Base-by-base conservation (phyloP, 2,797 vertebrate species). In the Cryptoblepharus egeriae region DNA sequence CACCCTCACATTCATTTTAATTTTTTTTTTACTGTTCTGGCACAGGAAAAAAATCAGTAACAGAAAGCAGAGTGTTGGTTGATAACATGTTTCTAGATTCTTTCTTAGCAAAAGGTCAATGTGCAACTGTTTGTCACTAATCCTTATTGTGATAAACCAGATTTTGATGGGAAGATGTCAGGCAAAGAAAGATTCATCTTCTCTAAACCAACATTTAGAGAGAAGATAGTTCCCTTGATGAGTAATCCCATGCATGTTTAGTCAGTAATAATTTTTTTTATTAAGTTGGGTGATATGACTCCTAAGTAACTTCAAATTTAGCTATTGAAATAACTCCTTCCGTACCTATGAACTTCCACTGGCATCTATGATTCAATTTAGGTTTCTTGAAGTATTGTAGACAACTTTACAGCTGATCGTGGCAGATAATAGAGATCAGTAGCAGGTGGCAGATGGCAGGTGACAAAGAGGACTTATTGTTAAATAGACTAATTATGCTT, bases 41-140 rank as follows among this genome's bases (percentile, higher is more conserved):
- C 26, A 71, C 5, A 52, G 13, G 6, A 79, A 70, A 0, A n/a
- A 70, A n/a, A 72, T 35, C 18, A 45, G 16, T 60, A 52, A 5
- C 0, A 16, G 1, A 32, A 52, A 79, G 16, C 8, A 75, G 60
- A 49, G 0, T 20, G 16, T 35, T n/a, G 11, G 26, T 20, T 78
- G 35, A 58, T 65, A 58, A 67, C 22, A 73, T 16, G 58, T 24
- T n/a, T 0, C 6, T 58, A 49, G 9, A 15, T 77, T 77, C 2
- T 3, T 76, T 89, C 67, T 75, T 71, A n/a, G 20, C 42, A 77
- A 84, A 90, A 79, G 22, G 5, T 24, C 55, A 65, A 11, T 2
- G 9, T 35, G 79, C 18, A 13, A 28, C 28, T 63, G 67, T 39
- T 55, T 82, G 9, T 64, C 28, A 69, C 24, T 79, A 84, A 65